A percentile compares a stretch with the other conserved stretches of the same genome.
Evolutionary conservation across 2,113 vertebrate genomes (phyloP).

Genomic region (Eurystomus gularis): DNA sequence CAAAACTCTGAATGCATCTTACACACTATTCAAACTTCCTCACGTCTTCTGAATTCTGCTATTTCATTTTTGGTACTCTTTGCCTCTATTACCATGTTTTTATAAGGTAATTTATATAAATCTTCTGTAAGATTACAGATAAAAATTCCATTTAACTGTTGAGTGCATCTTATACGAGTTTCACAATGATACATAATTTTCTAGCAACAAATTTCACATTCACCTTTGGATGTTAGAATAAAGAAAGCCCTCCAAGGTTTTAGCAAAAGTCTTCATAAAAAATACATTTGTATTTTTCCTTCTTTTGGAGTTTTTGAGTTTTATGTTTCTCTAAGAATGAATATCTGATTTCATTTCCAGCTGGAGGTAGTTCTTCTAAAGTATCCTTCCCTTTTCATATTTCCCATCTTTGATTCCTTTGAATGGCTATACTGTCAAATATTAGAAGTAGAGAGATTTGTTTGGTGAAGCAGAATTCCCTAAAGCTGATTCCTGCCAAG

Average conservation of each 20-base stretch:
- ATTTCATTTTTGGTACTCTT: slow-evolving; percentile 16
- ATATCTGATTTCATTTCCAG: slow-evolving; percentile 1
- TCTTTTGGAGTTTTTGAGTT: not conserved
- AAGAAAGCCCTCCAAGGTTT: slow-evolving; percentile 36
- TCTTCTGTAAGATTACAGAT: slow-evolving; percentile 46
- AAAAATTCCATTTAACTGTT: slow-evolving; percentile 62
- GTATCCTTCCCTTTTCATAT: not conserved
- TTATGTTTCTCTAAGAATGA: slow-evolving; percentile 31
- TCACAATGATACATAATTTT: slow-evolving; percentile 47
- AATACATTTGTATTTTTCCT: not conserved
- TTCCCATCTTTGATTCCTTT: slow-evolving; percentile 12
- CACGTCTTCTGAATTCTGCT: not conserved
- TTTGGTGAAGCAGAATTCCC: slow-evolving; percentile 10
- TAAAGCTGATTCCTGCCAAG: slow-evolving; percentile 29
- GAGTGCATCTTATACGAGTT: slow-evolving; percentile 30
- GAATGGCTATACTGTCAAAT: not conserved
- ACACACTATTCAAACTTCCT: not conserved
- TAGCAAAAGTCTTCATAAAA: slow-evolving; percentile 8
- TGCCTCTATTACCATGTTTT: slow-evolving; percentile 32
- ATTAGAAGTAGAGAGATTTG: not conserved
- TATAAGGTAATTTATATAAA: slow-evolving; percentile 52
- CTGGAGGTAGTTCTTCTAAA: not conserved
- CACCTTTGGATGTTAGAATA: slow-evolving; percentile 12
- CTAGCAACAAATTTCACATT: slow-evolving; percentile 34
- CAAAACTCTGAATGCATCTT: not conserved